A percentile compares a stretch with the other conserved stretches of the same genome.
Conservation (phyloP, 2,797 vertebrate genomes). For the Megalops cyprinoides region DNA sequence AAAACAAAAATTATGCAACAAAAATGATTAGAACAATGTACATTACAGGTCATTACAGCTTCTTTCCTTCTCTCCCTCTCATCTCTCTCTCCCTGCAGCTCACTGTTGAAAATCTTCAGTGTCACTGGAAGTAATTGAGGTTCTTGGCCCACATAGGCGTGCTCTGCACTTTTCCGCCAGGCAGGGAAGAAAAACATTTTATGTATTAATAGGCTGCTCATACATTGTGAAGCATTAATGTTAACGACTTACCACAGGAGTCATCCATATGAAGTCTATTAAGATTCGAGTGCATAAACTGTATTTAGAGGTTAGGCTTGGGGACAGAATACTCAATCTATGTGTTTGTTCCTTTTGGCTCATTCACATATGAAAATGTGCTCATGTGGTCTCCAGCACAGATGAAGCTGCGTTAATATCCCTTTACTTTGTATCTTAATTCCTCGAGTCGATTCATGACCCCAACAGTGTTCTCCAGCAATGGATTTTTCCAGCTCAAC, state of each 20-base stretch:
- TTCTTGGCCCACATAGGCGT: background rate
- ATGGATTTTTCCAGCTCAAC: too few relatives aligned
- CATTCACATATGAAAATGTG: too few relatives aligned
- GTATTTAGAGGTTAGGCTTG: too few relatives aligned
- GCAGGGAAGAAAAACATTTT: background rate
- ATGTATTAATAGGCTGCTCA: background rate
- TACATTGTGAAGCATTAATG: background rate
- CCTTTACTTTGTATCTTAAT: too few relatives aligned
- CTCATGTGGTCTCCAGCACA: background rate
- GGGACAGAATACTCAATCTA: too few relatives aligned
- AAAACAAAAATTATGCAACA: too few relatives aligned
- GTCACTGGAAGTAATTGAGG: background rate
- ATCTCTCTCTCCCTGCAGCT: background rate
- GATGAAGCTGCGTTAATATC: background rate
- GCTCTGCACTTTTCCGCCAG: background rate
- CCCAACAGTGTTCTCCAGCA: too few relatives aligned
- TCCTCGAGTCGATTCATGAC: too few relatives aligned
- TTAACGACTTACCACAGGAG: background rate
- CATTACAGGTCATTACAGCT: too few relatives aligned
- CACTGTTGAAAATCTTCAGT: background rate
- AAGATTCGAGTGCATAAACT: background rate
- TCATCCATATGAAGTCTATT: background rate
- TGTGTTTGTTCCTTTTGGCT: background rate
- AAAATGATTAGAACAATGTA: too few relatives aligned
- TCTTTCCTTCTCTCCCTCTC: background rate